Percentiles rank a stretch among this genome's conserved stretches.
Conservation (phyloP, 2,797 vertebrate species). For the Nasua narica region DNA sequence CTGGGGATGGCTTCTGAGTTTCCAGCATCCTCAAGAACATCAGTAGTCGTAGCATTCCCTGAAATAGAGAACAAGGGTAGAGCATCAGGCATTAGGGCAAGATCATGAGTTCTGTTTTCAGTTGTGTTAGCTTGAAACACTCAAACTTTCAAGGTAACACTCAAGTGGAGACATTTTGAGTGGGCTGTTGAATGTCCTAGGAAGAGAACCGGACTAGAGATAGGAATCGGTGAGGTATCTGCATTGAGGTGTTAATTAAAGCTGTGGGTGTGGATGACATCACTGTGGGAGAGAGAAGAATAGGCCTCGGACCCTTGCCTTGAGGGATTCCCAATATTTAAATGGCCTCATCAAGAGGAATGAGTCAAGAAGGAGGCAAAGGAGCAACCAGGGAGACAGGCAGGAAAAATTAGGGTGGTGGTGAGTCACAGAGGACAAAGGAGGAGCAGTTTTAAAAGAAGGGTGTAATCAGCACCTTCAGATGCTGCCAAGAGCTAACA, state of each 20-base stretch:
- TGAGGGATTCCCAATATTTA: slow-evolving; percentile 5
- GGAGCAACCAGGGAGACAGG: neutral
- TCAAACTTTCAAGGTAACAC: too few species aligned
- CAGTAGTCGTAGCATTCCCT: neutral
- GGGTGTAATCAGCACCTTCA: neutral
- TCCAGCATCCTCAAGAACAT: neutral
- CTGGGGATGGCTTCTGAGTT: neutral
- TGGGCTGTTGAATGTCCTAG: neutral
- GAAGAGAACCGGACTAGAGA: neutral
- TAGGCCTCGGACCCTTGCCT: slow-evolving; percentile 4
- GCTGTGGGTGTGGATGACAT: slow-evolving; percentile 11
- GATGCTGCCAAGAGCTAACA: neutral
- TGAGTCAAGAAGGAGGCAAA: neutral
- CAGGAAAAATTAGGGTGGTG: neutral
- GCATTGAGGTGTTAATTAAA: slow-evolving; percentile 32
- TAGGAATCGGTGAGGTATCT: neutral
- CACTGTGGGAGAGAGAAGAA: neutral
- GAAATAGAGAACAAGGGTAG: neutral
- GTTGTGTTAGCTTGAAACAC: neutral
- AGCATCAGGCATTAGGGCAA: neutral
- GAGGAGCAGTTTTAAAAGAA: neutral
- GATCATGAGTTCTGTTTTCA: neutral
- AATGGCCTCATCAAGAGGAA: neutral
- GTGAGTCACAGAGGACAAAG: neutral
- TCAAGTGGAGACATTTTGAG: neutral